Conservation (phyloP, 2,888 invertebrate genomes). For the Euzetes globulus region DNA sequence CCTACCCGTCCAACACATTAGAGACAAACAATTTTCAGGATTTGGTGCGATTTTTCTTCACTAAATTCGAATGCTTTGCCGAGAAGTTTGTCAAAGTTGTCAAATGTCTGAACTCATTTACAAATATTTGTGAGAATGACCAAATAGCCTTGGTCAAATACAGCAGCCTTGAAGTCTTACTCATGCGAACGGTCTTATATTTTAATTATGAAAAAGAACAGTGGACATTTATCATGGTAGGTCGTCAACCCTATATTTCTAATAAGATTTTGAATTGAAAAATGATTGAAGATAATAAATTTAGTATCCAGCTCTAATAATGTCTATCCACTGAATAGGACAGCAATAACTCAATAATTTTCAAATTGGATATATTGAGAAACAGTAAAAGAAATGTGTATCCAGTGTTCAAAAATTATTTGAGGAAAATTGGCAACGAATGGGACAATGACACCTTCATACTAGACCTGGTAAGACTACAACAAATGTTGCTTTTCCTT, state of each 20-base stretch:
- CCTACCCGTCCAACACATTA: background rate
- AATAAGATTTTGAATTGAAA: too few species aligned
- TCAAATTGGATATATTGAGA: constrained; percentile 76
- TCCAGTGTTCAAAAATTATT: constrained; percentile 73
- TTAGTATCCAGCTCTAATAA: too few species aligned
- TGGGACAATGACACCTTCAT: constrained; percentile 82
- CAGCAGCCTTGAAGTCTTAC: constrained; percentile 93
- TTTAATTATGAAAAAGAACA: constrained; percentile 80
- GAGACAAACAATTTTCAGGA: constrained; percentile 52
- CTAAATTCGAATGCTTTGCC: constrained; percentile 58
- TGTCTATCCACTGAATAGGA: too few species aligned
- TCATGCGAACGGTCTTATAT: constrained; percentile 81
- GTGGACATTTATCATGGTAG: constrained; percentile 58
- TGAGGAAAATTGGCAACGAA: constrained; percentile 71
- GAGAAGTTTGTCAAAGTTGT: constrained; percentile 60
- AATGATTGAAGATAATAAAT: too few species aligned
- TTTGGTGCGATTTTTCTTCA: constrained; percentile 80
- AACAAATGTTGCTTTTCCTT: background rate
- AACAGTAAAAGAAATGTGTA: constrained; percentile 76
- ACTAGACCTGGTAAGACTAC: constrained; percentile 21
- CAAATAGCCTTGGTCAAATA: constrained; percentile 81
- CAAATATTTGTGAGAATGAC: constrained; percentile 86
- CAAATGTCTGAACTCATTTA: constrained; percentile 65
- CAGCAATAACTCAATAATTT: too few species aligned
- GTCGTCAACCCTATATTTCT: too few species aligned